Conservation (phyloP, 2,797 vertebrate genomes). For the Rallus crepitans region DNA sequence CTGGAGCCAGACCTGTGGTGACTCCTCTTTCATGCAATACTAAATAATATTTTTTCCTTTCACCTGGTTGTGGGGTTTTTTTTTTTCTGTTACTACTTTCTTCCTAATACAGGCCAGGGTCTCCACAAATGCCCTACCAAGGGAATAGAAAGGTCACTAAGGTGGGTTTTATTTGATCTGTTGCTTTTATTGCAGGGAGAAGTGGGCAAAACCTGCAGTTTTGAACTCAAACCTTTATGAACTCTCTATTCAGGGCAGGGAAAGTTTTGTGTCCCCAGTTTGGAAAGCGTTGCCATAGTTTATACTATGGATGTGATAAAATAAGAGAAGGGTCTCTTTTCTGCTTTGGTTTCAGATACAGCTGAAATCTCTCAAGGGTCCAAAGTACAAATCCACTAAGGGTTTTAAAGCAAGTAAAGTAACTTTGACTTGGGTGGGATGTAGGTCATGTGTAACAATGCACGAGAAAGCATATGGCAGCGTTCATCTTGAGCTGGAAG, state of each 20-base stretch:
- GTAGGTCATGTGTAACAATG: neutral
- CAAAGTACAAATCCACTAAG: neutral
- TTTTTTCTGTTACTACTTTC: neutral
- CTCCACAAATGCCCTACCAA: neutral
- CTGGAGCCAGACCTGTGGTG: slow-evolving; percentile 10
- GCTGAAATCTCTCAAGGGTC: neutral
- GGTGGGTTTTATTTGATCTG: neutral
- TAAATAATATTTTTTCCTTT: slow-evolving; percentile 42
- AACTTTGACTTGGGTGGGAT: slow-evolving; percentile 47
- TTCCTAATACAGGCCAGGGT: neutral
- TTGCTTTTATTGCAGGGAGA: neutral
- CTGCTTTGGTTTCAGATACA: neutral
- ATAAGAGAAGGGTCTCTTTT: neutral
- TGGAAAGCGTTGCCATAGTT: neutral
- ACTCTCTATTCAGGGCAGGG: neutral
- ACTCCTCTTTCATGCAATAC: slow-evolving; percentile 6
- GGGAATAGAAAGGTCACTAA: neutral
- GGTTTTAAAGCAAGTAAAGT: slow-evolving; percentile 30
- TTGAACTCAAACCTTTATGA: neutral
- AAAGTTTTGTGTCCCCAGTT: neutral
- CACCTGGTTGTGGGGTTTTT: neutral
- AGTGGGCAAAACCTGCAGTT: neutral
- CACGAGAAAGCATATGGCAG: neutral
- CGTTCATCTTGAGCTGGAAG: neutral
- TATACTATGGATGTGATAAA: neutral